phyloP scores from a whole-genome alignment of 2,113 vertebrate genomes.

The Sebastes fasciatus region DNA sequence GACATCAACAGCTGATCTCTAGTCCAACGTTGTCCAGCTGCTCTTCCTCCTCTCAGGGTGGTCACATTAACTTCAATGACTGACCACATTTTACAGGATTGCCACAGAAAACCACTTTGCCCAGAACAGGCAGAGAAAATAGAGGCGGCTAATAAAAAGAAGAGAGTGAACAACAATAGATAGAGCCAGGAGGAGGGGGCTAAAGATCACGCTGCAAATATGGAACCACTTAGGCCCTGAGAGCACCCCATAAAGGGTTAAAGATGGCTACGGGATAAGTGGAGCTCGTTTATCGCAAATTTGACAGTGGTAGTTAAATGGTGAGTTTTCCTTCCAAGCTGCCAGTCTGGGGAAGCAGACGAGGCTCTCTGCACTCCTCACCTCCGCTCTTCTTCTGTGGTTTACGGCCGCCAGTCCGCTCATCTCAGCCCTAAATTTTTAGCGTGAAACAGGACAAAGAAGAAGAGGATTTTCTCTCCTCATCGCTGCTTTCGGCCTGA shows the following conservation, averaged over 20 bases:
- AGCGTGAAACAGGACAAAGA: constrained; percentile 8
- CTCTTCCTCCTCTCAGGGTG: constrained; percentile 36
- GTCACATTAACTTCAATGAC: constrained; percentile 48
- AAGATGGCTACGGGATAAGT: constrained; percentile 78
- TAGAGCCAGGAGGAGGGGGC: constrained; percentile 42
- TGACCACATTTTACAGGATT: constrained; percentile 32
- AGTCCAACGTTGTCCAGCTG: no score
- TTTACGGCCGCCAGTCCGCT: constrained; percentile 35
- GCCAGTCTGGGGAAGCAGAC: constrained; percentile 56
- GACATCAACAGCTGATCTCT: no score
- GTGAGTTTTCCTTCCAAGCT: constrained; percentile 64
- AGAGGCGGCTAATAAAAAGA: constrained; percentile 45
- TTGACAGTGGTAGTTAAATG: constrained; percentile 75
- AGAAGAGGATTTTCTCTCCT: constrained; percentile 34
- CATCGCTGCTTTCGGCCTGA: constrained; percentile 15
- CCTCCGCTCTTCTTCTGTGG: constrained; percentile 29
- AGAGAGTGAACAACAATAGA: constrained; percentile 42
- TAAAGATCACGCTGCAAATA: constrained; percentile 59
- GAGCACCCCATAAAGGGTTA: constrained; percentile 73
- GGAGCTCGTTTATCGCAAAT: constrained; percentile 76
- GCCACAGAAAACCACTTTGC: constrained; percentile 39
- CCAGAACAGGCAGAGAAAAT: not conserved
- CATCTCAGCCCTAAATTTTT: constrained; percentile 32
- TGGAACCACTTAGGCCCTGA: constrained; percentile 73
- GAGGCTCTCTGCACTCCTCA: constrained; percentile 35